Base-by-base conservation (phyloP, 2,797 vertebrate species). In the Yasuhikotakia modesta region DNA sequence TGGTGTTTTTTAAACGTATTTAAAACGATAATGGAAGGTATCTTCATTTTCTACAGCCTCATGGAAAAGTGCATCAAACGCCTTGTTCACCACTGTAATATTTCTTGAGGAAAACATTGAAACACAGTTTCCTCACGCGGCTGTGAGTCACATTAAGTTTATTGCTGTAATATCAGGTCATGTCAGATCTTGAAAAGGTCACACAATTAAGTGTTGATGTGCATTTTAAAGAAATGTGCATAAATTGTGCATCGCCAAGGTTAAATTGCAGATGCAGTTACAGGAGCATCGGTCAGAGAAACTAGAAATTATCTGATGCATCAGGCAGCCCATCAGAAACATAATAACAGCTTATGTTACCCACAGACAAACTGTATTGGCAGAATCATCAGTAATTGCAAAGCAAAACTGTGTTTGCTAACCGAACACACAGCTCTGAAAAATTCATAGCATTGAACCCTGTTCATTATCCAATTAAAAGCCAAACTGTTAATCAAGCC, bases 151-250 rank as follows among this genome's bases (percentile, higher is more conserved):
- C 55, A 69, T 58, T 8, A 45, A 17, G 3, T 45, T 46, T 45
- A 76, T 22, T 58, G 65, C 11, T 24, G 70, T 69, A 76, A 76
- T 61, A 60, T 27, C 65, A 32, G 50, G 74, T 48, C 48, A 43
- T 76, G 13, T 22, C 24, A 46, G 7, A 30, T 32, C 53, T 21
- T 35, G 7, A 58, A 46, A 57, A 68, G 24, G 55, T 48, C 24
- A 4, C 14, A 48, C 24, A 58, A 76, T 68, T 60, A 35, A 27
- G 58, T 48, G 68, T 13, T 35, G 24, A 46, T 57, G 35, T 21
- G 50, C 21, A 46, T 46, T 60, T 48, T 8, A 45, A 68, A 76
- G 65, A 64, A 68, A 30, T 39, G 57, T 11, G 43, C 48, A 68
- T 24, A n/a, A 48, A 68, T 13, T n/a, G n/a, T 17, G 6, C 11